Percentiles rank a stretch among this genome's conserved stretches.
Evolutionary conservation across 2,113 vertebrate genomes (phyloP).

Genomic region (Rhineura floridana): DNA sequence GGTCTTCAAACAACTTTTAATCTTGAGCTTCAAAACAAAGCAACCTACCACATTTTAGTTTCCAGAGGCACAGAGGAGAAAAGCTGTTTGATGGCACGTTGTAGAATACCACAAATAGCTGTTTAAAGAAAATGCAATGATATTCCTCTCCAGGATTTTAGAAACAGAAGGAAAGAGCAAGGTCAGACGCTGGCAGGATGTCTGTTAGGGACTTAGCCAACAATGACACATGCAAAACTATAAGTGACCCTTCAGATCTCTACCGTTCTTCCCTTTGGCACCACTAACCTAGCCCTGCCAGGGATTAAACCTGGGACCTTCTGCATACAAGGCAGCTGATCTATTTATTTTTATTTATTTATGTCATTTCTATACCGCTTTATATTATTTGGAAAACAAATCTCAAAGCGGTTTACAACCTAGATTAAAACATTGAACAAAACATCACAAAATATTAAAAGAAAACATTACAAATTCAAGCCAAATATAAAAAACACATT

Average conservation of each 20-base stretch:
- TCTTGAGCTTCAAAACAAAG: conserved; percentile 60
- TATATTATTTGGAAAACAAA: too few species aligned
- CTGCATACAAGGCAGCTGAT: too few species aligned
- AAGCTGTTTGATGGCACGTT: not conserved
- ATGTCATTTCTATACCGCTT: too few species aligned
- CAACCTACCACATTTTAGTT: conserved; percentile 55
- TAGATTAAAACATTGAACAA: too few species aligned
- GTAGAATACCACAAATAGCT: conserved; percentile 30
- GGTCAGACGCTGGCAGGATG: conserved; percentile 1
- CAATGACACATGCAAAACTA: not conserved
- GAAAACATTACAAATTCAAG: too few species aligned
- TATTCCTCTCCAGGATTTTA: conserved; percentile 18
- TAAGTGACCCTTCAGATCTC: not conserved
- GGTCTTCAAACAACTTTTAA: conserved; percentile 76
- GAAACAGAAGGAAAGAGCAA: conserved; percentile 40
- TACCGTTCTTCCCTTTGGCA: not conserved
- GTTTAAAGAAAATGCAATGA: not conserved
- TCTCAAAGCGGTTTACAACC: too few species aligned
- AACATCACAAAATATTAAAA: too few species aligned
- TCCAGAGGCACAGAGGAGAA: conserved; percentile 51
- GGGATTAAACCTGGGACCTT: too few species aligned
- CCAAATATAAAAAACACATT: too few species aligned
- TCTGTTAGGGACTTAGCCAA: not conserved
- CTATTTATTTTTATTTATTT: too few species aligned
- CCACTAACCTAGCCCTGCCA: too few species aligned